A percentile compares a stretch with the other conserved stretches of the same genome.
phyloP scores from a whole-genome alignment of 1,140 invertebrate species.

The Bombus waltoni region DNA sequence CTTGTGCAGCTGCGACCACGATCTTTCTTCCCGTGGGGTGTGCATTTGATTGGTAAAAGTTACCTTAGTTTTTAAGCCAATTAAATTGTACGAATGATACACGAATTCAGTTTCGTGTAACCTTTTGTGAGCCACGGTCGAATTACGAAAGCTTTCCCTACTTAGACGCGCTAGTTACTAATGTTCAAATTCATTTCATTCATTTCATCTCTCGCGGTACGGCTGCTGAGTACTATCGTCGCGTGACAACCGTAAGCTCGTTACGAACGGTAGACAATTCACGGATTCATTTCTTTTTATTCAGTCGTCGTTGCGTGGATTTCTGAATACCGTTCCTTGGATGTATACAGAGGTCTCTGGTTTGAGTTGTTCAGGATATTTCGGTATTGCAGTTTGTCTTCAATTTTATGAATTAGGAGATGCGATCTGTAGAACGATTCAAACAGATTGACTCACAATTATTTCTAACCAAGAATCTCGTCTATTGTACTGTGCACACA shows the following conservation, averaged over 20 bases:
- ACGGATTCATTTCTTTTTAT: not conserved
- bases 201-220: too few relatives aligned
- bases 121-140: not conserved
- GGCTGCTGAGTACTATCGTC: too few relatives aligned
- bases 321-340: not conserved
- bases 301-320: too few relatives aligned
- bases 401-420: not conserved
- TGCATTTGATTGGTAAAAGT: slow-evolving; percentile 59
- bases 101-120: not conserved
- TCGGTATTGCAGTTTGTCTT: not conserved
- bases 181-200: not conserved
- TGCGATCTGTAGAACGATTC: not conserved
- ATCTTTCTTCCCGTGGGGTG: slow-evolving; percentile 57
- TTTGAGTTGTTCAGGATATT: not conserved
- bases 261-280: not conserved
- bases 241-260: not conserved
- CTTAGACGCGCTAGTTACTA: not conserved
- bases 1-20: slow-evolving; percentile 52
- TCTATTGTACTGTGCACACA: not conserved
- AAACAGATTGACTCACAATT: not conserved
- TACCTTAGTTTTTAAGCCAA: slow-evolving; percentile 60
- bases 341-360: too few relatives aligned
- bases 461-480: not conserved
- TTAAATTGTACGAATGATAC: slow-evolving; percentile 36
- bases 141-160: not conserved